Base-by-base conservation (phyloP, 1,140 invertebrate species). In the Monochamus saltuarius region DNA sequence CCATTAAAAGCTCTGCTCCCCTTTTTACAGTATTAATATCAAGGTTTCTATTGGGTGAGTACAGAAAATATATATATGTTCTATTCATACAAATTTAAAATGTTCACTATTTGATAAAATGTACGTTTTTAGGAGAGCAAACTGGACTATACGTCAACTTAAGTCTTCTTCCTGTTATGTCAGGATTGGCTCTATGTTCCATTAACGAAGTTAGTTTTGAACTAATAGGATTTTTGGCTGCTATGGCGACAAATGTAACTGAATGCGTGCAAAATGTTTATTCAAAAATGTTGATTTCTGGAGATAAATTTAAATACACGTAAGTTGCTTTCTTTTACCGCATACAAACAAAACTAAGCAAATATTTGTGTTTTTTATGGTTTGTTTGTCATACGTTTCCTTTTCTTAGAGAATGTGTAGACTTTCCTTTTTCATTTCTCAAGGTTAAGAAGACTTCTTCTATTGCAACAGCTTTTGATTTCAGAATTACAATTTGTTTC, bases 191-290 rank as follows among this genome's bases (percentile, higher is more conserved):
- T 29, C 72, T 93, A n/a, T 92, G 90, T 77, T 91, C 89, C 43
- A 82, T 84, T 11, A 91, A 90, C 78, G 91, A 94, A 81, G 79
- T 92, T 13, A 91, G 88, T 77, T 94, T 92, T 76, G 87, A 90
- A 75, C 73, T 87, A 11, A 77, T 82, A 64, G 91, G 91, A 11
- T 92, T 94, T 72, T 69, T 88, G 17, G 89, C 89, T 39, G 90
- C 90, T 10, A 83, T 93, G 79, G 83, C 84, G 6, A 92, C 91
- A 17, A 93, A 94, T 80, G 74, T 92, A 40, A 90, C 89, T 22
- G 91, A 94, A 79, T 93, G 90, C 78, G 80, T 91, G 72, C 90
- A 92, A 78, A 92, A 92, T 81, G 90, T 93, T 56, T 90, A 89
- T 77, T 91, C 89, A 1, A 93, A 92, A 79, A 85, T 90, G 82